Conservation (phyloP, 92 coral and sea anemone genomes). For the Epizoanthus rinbou region DNA sequence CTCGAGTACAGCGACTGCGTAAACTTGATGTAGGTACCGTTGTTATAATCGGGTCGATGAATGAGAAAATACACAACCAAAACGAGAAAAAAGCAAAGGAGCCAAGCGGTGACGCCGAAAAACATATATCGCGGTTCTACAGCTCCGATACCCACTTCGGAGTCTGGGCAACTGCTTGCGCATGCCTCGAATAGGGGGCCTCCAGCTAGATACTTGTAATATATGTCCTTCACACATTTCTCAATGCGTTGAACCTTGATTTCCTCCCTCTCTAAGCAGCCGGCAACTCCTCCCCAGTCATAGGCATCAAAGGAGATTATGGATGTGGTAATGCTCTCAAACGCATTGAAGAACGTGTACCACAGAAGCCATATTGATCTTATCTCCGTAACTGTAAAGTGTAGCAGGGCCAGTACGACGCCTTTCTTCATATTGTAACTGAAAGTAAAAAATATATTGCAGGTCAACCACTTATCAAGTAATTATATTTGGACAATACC, state of each 20-base stretch:
- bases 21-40: slow-evolving; percentile 43
- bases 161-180: not conserved
- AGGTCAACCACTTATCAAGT: no score
- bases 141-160: not conserved
- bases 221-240: not conserved
- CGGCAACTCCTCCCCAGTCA: not conserved
- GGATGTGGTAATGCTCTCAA: slow-evolving; percentile 1
- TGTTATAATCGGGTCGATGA: slow-evolving; percentile 36
- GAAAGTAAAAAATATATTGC: not conserved
- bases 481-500: no score
- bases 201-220: not conserved
- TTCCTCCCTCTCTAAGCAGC: not conserved
- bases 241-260: slow-evolving; percentile 5
- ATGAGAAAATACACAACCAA: slow-evolving; percentile 33
- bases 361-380: slow-evolving; percentile 46
- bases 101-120: slow-evolving; percentile 44
- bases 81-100: slow-evolving; percentile 41
- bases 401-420: slow-evolving; percentile 37
- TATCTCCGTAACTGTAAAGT: slow-evolving; percentile 41
- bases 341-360: slow-evolving; percentile 33
- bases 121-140: slow-evolving; percentile 31
- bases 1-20: slow-evolving; percentile 38
- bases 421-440: slow-evolving; percentile 12
- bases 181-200: slow-evolving; percentile 3
- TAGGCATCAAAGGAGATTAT: not conserved